phyloP scores from a whole-genome alignment of 92 coral and sea anemone species.

The Umimayanthus kanabou region DNA sequence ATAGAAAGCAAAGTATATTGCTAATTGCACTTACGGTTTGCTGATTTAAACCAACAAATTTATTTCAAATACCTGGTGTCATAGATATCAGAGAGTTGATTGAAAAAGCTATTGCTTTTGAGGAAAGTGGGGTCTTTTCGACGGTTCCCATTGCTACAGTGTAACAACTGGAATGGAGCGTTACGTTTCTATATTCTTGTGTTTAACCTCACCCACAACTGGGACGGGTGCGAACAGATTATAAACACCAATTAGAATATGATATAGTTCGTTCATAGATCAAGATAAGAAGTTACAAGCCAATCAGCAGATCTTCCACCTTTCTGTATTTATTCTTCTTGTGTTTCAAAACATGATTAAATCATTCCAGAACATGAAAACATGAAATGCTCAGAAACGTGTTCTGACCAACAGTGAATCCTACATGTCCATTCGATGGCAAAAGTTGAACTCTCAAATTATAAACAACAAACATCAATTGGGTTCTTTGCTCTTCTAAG shows the following conservation, averaged over 20 bases:
- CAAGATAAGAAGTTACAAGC: not conserved
- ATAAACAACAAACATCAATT: not conserved
- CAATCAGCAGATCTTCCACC: not conserved
- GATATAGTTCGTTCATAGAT: slow-evolving; percentile 1
- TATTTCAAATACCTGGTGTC: slow-evolving; percentile 54
- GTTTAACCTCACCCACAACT: slow-evolving; percentile 30
- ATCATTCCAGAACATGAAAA: not conserved
- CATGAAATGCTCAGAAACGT: not conserved
- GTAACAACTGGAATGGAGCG: not conserved
- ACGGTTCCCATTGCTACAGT: slow-evolving; percentile 53
- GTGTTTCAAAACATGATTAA: not conserved
- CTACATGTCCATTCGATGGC: not conserved
- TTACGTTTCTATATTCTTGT: not conserved
- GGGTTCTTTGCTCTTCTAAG: not conserved
- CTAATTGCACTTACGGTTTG: not conserved
- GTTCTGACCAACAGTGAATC: too few relatives aligned
- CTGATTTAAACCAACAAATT: slow-evolving; percentile 34
- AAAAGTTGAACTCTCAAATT: not conserved
- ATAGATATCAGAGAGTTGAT: slow-evolving; percentile 85
- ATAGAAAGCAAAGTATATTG: not conserved
- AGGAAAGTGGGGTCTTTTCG: slow-evolving; percentile 59
- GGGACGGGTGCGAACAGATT: slow-evolving; percentile 80
- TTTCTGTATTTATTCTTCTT: not conserved
- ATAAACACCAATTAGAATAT: slow-evolving; percentile 79
- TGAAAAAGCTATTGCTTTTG: slow-evolving; percentile 88